Evolutionary conservation across 2,888 invertebrate genomes (phyloP).

Genomic region (Rugalucina vietnamica): DNA sequence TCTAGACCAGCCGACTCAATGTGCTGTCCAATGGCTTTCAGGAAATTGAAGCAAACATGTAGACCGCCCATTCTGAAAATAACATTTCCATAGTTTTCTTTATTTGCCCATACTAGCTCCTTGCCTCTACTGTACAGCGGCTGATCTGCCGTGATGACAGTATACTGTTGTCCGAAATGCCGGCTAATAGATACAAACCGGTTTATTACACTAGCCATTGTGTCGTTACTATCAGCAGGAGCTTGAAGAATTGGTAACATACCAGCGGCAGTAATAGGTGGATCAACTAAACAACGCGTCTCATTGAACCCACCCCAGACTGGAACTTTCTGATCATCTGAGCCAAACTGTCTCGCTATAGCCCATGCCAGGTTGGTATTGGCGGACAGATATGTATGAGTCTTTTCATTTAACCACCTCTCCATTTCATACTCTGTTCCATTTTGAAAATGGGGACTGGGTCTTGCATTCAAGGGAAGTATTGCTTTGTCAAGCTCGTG

Average conservation of each 20-base stretch:
- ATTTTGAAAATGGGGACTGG: no score
- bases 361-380: no score
- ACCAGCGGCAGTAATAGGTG: background rate
- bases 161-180: constrained; percentile 15
- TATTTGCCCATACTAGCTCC: constrained; percentile 27
- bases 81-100: constrained; percentile 16
- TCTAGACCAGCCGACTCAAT: constrained; percentile 36
- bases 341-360: no score
- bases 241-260: constrained; percentile 35
- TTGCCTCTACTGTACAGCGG: constrained; percentile 28
- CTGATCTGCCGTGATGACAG: constrained; percentile 20
- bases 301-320: background rate
- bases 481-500: no score
- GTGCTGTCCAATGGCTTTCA: constrained; percentile 33
- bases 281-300: background rate
- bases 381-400: no score
- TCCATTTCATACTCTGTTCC: no score
- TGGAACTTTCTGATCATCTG: no score
- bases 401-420: no score
- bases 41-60: constrained; percentile 13
- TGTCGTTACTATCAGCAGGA: constrained; percentile 39
- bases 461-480: no score
- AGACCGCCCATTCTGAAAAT: constrained; percentile 29
- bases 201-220: constrained; percentile 32
- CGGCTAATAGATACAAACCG: constrained; percentile 24